Evolutionary conservation across 2,113 vertebrate genomes (phyloP), one percentile per base, ranked within the genome.

Genomic region (Axis porcinus): DNA sequence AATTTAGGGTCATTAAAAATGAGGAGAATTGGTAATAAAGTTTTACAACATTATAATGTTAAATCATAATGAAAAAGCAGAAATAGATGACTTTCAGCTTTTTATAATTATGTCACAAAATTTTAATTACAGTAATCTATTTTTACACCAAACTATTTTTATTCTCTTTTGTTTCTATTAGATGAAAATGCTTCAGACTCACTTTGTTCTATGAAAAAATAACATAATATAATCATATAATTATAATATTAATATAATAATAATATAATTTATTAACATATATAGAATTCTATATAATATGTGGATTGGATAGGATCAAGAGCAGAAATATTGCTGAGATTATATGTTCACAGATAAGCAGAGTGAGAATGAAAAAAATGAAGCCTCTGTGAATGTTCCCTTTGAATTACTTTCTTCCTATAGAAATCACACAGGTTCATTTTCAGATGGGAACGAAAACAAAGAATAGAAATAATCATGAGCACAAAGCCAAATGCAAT

Each of bases 391-490:
- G 93, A 96, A 92, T 36, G 40, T 1, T 95, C 45, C 14, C 40
- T 54, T 10, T 89, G 85, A 97, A 57, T 78, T 45, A 79, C 9
- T 86, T 82, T n/a, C 58, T 86, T 96, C 47, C 40, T 47, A 30
- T 47, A 19, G 36, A 96, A 89, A 95, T 96, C 40, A 27, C 7
- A 76, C 6, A 79, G 89, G 82, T 50, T 91, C 62, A 54, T 58
- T 91, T 94, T 76, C 74, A 96, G 81, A 90, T 62, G 86, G 25
- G 28, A 93, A 94, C 30, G 83, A 89, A 93, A 95, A 70, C 28
- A 54, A 97, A 95, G 36, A 91, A 92, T 1, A 86, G 84, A 94
- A 90, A 62, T 93, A 57, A 93, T 4, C 76, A 92, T 15, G 25
- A 67, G n/a, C 11, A 90, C 27, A 82, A 70, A 91, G 86, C 15